Base-by-base conservation (phyloP, 2,888 invertebrate species). In the Pollenia amentaria region DNA sequence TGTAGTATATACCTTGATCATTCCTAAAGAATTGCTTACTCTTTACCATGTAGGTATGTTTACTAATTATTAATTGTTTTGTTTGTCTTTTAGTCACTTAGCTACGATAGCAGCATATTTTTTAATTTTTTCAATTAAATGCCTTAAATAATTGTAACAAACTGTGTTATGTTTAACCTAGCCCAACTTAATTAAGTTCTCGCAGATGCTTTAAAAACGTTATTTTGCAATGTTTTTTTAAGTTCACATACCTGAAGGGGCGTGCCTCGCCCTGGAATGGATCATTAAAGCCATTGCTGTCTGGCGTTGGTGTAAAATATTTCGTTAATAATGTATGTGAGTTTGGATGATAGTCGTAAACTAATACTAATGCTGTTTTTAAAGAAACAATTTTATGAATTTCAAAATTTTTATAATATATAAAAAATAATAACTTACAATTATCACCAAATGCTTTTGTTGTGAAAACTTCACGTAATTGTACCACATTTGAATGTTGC, bases 391-490 rank as follows among this genome's bases (percentile, higher is more conserved):
- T 10, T 21, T 29, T 10, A 67, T 44, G 42, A 67, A 62, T 3
- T 64, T 62, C 10, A 46, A n/a, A 29, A 55, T 65, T 21, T 38
- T 53, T 18, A 46, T 42, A 60, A 67, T 57, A 73, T 44, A 76
- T 11, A 7, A 76, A 42, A 11, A 14, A 62, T 21, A 38, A 69
- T n/a, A 53, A 95, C 96, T 95, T 93, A 98, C 98, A 99, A 94
- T 97, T 96, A 94, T 99, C 99, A 90, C 98, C 98, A 94, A 99
- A 99, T 65, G 97, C 97, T 94, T 98, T 98, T 55, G 99, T 99
- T 51, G 97, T 97, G 94, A 99, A 98, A 89, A 97, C 97, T 93
- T 99, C 98, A 91, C 97, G 95, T 82, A 99, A 94, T 90, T 97
- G 97, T 85, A 99, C 97, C 89, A 99, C 95, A 94, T 99, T 99